Evolutionary conservation across 2,888 invertebrate genomes (phyloP).

Genomic region (Thera britannica): DNA sequence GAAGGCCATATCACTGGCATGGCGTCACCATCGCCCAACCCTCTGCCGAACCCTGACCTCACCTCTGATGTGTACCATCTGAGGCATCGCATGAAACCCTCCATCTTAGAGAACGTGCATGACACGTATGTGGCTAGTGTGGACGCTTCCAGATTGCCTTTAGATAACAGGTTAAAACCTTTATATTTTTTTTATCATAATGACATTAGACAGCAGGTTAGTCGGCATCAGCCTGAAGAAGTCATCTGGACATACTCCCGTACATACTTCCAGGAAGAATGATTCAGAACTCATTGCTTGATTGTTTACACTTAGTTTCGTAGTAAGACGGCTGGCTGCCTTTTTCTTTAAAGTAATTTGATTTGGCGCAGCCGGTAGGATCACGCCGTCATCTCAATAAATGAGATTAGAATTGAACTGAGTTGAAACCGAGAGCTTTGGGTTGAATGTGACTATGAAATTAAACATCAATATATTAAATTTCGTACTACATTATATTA

Average conservation of each 20-base stretch:
- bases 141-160: conserved; percentile 69
- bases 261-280: no score
- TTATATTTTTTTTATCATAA: no score
- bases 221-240: no score
- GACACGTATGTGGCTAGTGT: conserved; percentile 82
- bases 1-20: conserved; percentile 75
- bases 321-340: no score
- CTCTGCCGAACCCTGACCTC: conserved; percentile 92
- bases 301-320: no score
- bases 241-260: no score
- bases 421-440: no score
- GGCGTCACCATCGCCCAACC: conserved; percentile 82
- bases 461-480: no score
- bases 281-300: no score
- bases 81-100: conserved; percentile 82
- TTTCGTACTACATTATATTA: no score
- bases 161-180: conserved; percentile 70
- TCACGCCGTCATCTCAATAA: background rate
- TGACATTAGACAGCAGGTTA: no score
- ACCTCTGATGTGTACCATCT: conserved; percentile 86
- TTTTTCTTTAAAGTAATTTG: background rate
- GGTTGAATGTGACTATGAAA: no score
- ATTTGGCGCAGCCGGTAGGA: conserved; percentile 11
- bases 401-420: background rate
- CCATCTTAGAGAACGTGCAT: conserved; percentile 85